phyloP scores from a whole-genome alignment of 1,140 invertebrate species.

The Meteorus sp. region DNA sequence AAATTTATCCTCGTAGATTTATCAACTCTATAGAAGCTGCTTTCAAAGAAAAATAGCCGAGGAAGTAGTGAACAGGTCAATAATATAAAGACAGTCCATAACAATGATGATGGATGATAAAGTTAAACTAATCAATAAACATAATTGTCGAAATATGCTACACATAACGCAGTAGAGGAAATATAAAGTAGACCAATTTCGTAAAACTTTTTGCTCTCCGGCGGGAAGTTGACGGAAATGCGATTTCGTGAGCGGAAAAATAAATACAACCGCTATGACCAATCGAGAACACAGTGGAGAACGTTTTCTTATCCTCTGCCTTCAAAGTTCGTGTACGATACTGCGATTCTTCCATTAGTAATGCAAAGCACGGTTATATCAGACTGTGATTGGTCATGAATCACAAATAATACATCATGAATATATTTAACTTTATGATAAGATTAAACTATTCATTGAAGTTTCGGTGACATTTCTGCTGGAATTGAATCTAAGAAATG shows the following conservation, averaged over 20 bases:
- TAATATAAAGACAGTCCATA: too few species aligned
- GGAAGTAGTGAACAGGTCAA: too few species aligned
- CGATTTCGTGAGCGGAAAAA: constrained; percentile 8
- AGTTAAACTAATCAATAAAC: too few species aligned
- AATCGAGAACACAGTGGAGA: too few species aligned
- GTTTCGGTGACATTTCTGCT: too few species aligned
- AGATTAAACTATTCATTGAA: constrained; percentile 3
- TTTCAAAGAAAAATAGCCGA: too few species aligned
- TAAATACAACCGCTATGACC: too few species aligned
- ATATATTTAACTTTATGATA: too few species aligned
- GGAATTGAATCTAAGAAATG: too few species aligned
- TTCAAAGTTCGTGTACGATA: background rate
- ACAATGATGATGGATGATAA: too few species aligned
- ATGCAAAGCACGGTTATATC: constrained; percentile 13
- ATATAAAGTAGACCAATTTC: background rate
- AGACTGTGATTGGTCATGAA: constrained; percentile 9
- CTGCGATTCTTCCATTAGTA: background rate
- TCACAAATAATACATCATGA: constrained; percentile 14
- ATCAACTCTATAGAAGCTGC: too few species aligned
- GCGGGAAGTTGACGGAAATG: background rate
- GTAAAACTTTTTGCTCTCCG: background rate
- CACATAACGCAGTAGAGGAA: background rate
- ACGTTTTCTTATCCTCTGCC: background rate
- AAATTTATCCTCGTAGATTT: too few species aligned
- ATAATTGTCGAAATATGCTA: background rate